Percentiles rank a stretch among this genome's conserved stretches.
phyloP scores from a whole-genome alignment of 2,113 vertebrate species.

The Oceanites oceanicus region DNA sequence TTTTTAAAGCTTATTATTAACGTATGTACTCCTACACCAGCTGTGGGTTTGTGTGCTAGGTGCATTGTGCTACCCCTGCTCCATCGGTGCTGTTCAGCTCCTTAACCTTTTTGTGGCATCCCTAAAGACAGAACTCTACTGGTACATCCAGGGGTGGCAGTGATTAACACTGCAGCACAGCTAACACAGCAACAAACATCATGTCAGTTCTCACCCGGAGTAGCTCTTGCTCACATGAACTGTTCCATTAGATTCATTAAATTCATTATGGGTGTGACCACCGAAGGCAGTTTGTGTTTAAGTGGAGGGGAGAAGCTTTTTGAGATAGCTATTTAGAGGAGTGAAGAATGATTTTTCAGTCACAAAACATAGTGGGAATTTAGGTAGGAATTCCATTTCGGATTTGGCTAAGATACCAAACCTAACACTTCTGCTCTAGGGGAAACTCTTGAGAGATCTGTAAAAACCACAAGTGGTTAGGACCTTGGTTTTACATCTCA shows the following conservation, averaged over 20 bases:
- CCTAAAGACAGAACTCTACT: neutral
- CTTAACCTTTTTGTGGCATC: neutral
- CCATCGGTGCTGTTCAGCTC: neutral
- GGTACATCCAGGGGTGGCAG: neutral
- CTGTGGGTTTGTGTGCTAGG: neutral
- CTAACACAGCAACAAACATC: neutral
- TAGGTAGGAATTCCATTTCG: neutral
- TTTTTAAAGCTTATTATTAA: neutral
- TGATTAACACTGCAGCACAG: accelerated
- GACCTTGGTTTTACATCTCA: slow-evolving; percentile 19
- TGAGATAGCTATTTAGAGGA: neutral
- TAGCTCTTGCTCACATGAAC: neutral
- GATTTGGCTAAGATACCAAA: neutral
- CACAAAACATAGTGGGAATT: neutral
- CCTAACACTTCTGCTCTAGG: neutral
- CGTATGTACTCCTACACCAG: neutral
- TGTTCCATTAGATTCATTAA: neutral
- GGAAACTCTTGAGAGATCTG: neutral
- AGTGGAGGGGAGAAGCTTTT: neutral
- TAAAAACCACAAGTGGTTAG: slow-evolving; percentile 17
- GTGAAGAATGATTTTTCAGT: neutral
- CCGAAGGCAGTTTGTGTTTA: neutral
- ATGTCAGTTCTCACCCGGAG: accelerated
- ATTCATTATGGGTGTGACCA: neutral
- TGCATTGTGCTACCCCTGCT: too few species aligned